Percentiles rank a stretch among this genome's conserved stretches.
These are phyloP conservation scores for Rhynchonema sp. DNA, from an alignment of 2,888 invertebrate species.

Conservation along the genomic window DNA sequence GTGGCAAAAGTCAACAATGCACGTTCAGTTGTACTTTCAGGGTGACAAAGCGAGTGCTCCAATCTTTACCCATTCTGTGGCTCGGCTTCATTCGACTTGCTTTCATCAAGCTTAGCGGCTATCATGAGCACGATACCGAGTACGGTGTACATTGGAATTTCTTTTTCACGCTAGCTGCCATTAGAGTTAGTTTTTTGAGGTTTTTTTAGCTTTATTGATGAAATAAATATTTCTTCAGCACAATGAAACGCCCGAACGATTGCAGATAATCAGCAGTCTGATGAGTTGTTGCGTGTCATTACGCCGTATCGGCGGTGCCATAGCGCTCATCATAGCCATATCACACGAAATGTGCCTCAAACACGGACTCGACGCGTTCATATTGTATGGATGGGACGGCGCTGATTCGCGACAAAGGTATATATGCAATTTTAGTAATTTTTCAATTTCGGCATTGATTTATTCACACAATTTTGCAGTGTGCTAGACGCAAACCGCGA, in stretches of 20 bases:
- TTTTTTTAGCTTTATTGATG: background rate
- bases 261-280: background rate
- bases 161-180: slow-evolving; percentile 69
- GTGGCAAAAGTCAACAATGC: too few species aligned
- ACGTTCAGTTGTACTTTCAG: too few species aligned
- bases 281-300: background rate
- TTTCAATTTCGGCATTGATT: too few species aligned
- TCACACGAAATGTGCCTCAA: background rate
- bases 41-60: slow-evolving; percentile 5
- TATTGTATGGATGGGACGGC: background rate
- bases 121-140: slow-evolving; percentile 70
- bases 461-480: too few species aligned
- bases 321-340: background rate
- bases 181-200: slow-evolving; percentile 40
- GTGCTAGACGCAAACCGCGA: slow-evolving; percentile 68
- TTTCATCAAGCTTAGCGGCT: slow-evolving; percentile 42
- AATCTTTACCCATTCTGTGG: slow-evolving; percentile 27
- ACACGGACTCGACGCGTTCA: background rate
- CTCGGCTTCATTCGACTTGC: slow-evolving; percentile 33
- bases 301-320: background rate
- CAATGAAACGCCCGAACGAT: too few species aligned
- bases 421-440: too few species aligned
- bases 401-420: too few species aligned
- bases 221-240: too few species aligned
- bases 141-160: slow-evolving; percentile 98